Base-by-base conservation (phyloP, 1,140 invertebrate genomes). In the Prorops nasuta region DNA sequence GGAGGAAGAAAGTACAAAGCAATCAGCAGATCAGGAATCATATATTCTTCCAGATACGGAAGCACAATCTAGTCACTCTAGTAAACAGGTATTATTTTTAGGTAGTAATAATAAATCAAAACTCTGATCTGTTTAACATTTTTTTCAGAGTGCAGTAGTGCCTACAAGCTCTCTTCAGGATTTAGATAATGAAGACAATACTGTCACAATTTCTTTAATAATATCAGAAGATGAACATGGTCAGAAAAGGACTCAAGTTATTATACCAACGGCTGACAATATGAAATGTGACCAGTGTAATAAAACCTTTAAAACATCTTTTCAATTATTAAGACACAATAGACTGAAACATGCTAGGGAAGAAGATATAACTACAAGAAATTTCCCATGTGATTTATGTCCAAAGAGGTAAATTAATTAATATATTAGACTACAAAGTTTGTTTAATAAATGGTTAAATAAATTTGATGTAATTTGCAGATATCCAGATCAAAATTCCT, bases 151-250 rank as follows among this genome's bases (percentile, higher is more conserved):
- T 18, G 10, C 51, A 24, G 3, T 49, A 21, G 9, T 18, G 0
- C n/a, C 39, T 45, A 36, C 22, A 48, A 28, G 20, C 41, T 18
- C 44, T 28, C 22, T 49, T 15, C 62, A 64, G 40, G 65, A 74
- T 14, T 17, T 63, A 2, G 75, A 76, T 2, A 74, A 70, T 28
- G 74, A 78, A 44, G 74, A 77, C 32, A 75, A 71, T 43, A 78
- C 74, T 8, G 71, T 78, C 0, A 77, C 74, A 2, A 78, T 78
- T 54, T 77, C 76, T 0, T 39, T 77, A 4, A 77, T 78, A 46
- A 78, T 78, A 54, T 78, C 76, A 0, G 74, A 78, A 21, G 76
- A 78, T 52, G 76, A 78, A 20, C 56, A 77, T 40, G 76, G 76
- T 4, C 71, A 77, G 40, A 77, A 78, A 49, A 52, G 74, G 56